Evolutionary conservation across 2,113 vertebrate species (phyloP).

Genomic region (Oceanites oceanicus): DNA sequence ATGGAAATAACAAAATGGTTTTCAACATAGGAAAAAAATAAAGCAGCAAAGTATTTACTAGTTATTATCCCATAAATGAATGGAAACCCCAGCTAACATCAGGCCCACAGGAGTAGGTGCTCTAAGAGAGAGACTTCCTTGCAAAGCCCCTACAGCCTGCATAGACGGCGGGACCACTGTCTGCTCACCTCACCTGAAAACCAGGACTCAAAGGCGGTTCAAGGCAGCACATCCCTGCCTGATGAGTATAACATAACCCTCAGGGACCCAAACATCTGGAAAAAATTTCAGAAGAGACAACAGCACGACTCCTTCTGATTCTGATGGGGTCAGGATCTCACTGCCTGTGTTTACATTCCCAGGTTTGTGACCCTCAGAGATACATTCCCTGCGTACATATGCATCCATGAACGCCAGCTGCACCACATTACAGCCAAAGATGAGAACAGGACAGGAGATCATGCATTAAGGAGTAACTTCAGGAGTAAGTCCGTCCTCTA

Average conservation of each 20-base stretch:
- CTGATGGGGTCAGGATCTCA: not conserved
- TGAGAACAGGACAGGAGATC: not conserved
- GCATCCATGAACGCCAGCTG: not conserved
- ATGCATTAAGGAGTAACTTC: not conserved
- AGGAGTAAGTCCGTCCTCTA: not conserved
- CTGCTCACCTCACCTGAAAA: too few relatives aligned
- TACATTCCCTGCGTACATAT: accelerated
- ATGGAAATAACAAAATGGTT: not conserved
- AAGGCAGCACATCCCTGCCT: too few relatives aligned
- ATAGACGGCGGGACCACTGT: accelerated
- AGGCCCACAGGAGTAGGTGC: accelerated
- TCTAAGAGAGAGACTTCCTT: too few relatives aligned
- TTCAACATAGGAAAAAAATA: not conserved
- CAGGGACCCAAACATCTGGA: not conserved
- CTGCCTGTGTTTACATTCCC: not conserved
- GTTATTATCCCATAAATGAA: accelerated
- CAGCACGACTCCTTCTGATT: too few relatives aligned
- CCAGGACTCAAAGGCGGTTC: accelerated
- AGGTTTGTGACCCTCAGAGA: too few relatives aligned
- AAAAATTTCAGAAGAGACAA: not conserved
- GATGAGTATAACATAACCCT: not conserved
- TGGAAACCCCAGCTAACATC: not conserved
- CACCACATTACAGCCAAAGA: accelerated
- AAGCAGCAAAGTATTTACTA: too few relatives aligned
- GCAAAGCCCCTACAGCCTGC: not conserved